phyloP scores from a whole-genome alignment of 2,113 vertebrate genomes.

The Nansenia antarctica region DNA sequence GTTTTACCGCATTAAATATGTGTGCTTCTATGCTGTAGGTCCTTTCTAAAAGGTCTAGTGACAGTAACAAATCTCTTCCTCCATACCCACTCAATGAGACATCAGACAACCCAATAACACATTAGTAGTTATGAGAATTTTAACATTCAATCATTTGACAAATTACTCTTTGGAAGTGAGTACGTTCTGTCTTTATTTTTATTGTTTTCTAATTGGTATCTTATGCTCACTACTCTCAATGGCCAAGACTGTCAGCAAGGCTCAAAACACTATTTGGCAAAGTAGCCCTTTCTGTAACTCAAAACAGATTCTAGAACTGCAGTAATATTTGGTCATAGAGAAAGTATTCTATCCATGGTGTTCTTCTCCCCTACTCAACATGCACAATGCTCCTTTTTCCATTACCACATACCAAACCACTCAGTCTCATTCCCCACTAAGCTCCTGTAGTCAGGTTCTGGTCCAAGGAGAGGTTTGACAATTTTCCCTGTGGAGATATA shows the following conservation, averaged over 20 bases:
- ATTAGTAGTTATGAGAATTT: neutral
- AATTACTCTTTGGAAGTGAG: neutral
- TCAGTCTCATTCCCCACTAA: neutral
- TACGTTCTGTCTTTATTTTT: neutral
- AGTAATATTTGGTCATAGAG: neutral
- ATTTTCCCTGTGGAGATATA: neutral
- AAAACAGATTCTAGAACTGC: conserved; percentile 9
- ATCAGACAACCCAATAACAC: neutral
- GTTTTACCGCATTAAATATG: neutral
- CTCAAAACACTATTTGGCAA: neutral
- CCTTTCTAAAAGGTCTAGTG: neutral
- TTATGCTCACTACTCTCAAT: neutral
- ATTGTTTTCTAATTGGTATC: neutral
- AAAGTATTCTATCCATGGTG: neutral
- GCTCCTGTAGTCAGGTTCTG: neutral
- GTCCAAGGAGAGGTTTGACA: neutral
- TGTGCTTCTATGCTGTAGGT: neutral
- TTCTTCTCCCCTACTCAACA: neutral
- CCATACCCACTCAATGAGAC: neutral
- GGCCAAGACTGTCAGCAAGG: neutral
- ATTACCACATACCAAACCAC: conserved; percentile 3
- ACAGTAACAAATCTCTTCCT: neutral
- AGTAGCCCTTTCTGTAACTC: conserved; percentile 1
- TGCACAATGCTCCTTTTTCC: neutral
- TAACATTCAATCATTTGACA: neutral